phyloP scores from a whole-genome alignment of 2,797 vertebrate genomes.

The Aulostomus chinensis region DNA sequence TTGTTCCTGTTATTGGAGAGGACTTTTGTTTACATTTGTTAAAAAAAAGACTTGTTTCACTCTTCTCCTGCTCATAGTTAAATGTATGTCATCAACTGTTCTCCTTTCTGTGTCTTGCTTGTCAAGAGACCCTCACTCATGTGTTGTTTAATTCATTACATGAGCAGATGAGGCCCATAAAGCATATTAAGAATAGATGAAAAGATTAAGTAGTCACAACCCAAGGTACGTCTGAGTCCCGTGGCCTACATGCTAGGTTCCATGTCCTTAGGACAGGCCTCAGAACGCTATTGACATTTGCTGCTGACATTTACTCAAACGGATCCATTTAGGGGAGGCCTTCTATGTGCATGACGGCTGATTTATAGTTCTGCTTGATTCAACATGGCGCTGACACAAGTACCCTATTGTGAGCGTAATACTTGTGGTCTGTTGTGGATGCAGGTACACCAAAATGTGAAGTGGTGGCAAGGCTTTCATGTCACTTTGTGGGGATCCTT shows the following conservation, averaged over 20 bases:
- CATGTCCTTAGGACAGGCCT: constrained; percentile 59
- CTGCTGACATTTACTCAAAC: constrained; percentile 77
- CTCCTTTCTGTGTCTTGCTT: constrained; percentile 26
- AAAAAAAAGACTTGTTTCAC: no score
- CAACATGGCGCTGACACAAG: no score
- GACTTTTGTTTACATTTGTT: no score
- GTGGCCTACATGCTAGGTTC: constrained; percentile 35
- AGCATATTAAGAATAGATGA: constrained; percentile 66
- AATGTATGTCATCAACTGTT: constrained; percentile 4
- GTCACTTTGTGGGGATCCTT: no score
- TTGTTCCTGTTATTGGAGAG: no score
- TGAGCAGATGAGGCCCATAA: constrained; percentile 52
- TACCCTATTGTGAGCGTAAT: no score
- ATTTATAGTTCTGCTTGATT: no score
- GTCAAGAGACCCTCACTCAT: constrained; percentile 19
- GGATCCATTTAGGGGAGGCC: constrained; percentile 60
- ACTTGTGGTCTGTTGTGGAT: no score
- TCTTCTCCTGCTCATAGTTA: no score
- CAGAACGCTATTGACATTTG: constrained; percentile 76
- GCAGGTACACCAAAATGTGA: no score
- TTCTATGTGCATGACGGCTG: constrained; percentile 53
- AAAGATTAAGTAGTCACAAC: constrained; percentile 45
- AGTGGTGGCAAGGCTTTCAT: no score
- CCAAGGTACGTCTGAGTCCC: constrained; percentile 45
- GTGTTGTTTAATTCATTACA: constrained; percentile 63